These are phyloP conservation scores for Xenopus tropicalis DNA, from an alignment of 2,113 vertebrate genomes.

Conservation along the genomic window UCB_Xtro_10.0 CM004443.2:146172501-146173000, in stretches of 20 bases:
- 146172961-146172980: too few species aligned
- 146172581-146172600: slow-evolving; percentile 69
- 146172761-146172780: not conserved
- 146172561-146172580: slow-evolving; percentile 67
- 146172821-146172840: not conserved
- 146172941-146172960: too few species aligned
- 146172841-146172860: not conserved
- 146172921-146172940: too few species aligned
- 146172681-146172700: not conserved
- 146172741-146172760: not conserved
- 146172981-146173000: too few species aligned
- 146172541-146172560: slow-evolving; percentile 67
- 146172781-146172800: too few species aligned
- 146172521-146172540: slow-evolving; percentile 70
- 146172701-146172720: not conserved
- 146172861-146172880: not conserved
- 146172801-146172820: not conserved
- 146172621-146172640: slow-evolving; percentile 45
- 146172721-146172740: not conserved
- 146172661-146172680: not conserved
- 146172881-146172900: not conserved
- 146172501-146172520: slow-evolving; percentile 73
- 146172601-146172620: slow-evolving; percentile 54
- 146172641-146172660: slow-evolving; percentile 47
- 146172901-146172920: not conserved